Evolutionary conservation across 2,888 invertebrate genomes (phyloP).

Genomic region (Lacanobia wlatinum): DNA sequence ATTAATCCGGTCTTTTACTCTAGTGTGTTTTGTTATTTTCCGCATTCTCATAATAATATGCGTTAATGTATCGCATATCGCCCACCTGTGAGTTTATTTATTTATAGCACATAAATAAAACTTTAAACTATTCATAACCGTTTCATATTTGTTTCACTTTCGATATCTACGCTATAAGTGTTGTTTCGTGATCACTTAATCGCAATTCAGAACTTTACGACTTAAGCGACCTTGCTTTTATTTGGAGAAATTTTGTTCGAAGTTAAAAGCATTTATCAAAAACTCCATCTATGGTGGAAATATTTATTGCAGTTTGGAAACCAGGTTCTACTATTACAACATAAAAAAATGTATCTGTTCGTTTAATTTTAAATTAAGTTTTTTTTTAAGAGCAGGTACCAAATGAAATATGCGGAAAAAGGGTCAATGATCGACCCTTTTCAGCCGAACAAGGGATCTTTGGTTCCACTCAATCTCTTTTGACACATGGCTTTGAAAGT

Average conservation of each 20-base stretch:
- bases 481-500: slow-evolving; percentile 37
- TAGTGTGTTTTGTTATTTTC: slow-evolving; percentile 10
- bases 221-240: slow-evolving; percentile 49
- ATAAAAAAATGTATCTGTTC: background rate
- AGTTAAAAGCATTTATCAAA: slow-evolving; percentile 42
- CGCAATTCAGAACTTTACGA: slow-evolving; percentile 50
- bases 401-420: slow-evolving; percentile 18
- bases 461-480: slow-evolving; percentile 33
- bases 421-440: slow-evolving; percentile 65
- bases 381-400: slow-evolving; percentile 42
- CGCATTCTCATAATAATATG: slow-evolving; percentile 2
- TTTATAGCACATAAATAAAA: slow-evolving; percentile 5
- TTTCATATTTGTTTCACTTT: slow-evolving; percentile 41
- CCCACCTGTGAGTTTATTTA: slow-evolving; percentile 17
- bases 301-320: slow-evolving; percentile 8
- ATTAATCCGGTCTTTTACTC: slow-evolving; percentile 12
- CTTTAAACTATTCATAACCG: slow-evolving; percentile 8
- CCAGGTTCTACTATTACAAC: background rate
- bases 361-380: background rate
- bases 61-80: slow-evolving; percentile 2
- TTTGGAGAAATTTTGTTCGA: slow-evolving; percentile 52
- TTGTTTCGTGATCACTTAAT: slow-evolving; percentile 54
- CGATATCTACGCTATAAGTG: slow-evolving; percentile 41
- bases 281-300: slow-evolving; percentile 22
- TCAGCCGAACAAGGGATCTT: slow-evolving; percentile 1